Percentiles rank a stretch among this genome's conserved stretches.
Evolutionary conservation across 2,113 vertebrate species (phyloP).

Genomic region (Saccopteryx leptura): DNA sequence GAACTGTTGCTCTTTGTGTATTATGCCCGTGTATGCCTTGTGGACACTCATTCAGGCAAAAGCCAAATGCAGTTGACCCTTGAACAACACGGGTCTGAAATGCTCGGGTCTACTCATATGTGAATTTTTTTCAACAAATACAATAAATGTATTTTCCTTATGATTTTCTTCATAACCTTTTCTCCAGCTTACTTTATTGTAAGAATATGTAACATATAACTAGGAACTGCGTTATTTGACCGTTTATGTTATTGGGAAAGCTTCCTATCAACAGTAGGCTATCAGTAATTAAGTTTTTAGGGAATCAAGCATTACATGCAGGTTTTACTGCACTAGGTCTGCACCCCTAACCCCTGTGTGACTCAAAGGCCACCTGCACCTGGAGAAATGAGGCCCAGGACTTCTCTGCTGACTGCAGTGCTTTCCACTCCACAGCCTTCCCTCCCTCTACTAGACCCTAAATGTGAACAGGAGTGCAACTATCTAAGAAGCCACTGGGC

Average conservation of each 20-base stretch:
- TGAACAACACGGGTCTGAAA: not conserved
- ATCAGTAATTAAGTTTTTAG: too few relatives aligned
- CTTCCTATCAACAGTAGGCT: too few relatives aligned
- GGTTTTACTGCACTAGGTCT: not conserved
- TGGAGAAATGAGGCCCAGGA: not conserved
- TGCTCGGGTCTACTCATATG: not conserved
- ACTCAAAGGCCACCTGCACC: not conserved
- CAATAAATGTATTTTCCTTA: not conserved
- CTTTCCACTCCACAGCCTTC: not conserved
- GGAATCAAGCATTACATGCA: not conserved
- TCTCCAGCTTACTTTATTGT: not conserved
- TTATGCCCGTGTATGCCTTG: not conserved
- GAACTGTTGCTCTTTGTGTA: not conserved
- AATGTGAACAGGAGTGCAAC: not conserved
- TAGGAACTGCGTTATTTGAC: too few relatives aligned
- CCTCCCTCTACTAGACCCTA: rapidly evolving
- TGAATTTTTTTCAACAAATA: too few relatives aligned
- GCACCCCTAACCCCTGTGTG: not conserved
- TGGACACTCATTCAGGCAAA: not conserved
- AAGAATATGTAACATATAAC: not conserved
- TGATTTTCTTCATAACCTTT: not conserved
- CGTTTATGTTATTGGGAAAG: not conserved
- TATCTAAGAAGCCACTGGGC: not conserved
- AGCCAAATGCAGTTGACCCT: not conserved
- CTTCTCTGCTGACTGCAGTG: not conserved